Conservation (phyloP, 2,888 invertebrate species). For the Tipula confusa region DNA sequence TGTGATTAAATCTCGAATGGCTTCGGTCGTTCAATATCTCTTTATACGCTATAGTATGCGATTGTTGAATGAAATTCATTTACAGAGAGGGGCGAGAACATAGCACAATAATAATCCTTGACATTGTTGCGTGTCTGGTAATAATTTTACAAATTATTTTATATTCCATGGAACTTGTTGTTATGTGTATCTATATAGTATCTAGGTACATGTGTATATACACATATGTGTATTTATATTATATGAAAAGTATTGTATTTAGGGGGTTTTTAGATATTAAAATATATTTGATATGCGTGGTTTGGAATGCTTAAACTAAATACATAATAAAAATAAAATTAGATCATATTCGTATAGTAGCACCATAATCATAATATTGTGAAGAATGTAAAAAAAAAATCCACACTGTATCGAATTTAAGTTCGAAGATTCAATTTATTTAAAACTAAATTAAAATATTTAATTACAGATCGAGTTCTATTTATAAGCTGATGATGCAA, state of each 20-base stretch:
- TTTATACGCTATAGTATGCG: background rate
- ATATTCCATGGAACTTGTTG: background rate
- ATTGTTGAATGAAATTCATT: background rate
- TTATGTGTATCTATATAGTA: background rate
- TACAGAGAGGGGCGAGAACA: background rate
- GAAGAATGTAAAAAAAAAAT: background rate
- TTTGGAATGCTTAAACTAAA: background rate
- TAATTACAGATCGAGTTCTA: background rate
- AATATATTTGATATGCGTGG: background rate
- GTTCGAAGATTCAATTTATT: background rate
- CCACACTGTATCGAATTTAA: background rate
- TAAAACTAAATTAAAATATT: background rate
- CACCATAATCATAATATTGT: background rate
- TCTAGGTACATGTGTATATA: too few relatives aligned
- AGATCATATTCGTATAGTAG: background rate
- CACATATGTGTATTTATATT: background rate
- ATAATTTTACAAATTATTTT: background rate
- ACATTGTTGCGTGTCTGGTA: background rate
- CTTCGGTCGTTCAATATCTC: background rate
- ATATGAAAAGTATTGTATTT: background rate
- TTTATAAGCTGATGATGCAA: slow-evolving; percentile 6
- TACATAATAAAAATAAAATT: background rate
- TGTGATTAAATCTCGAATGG: background rate
- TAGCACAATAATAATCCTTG: background rate
- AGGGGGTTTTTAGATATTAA: background rate